phyloP scores from a whole-genome alignment of 2,888 invertebrate genomes.

The Nephrotoma appendiculata region DNA sequence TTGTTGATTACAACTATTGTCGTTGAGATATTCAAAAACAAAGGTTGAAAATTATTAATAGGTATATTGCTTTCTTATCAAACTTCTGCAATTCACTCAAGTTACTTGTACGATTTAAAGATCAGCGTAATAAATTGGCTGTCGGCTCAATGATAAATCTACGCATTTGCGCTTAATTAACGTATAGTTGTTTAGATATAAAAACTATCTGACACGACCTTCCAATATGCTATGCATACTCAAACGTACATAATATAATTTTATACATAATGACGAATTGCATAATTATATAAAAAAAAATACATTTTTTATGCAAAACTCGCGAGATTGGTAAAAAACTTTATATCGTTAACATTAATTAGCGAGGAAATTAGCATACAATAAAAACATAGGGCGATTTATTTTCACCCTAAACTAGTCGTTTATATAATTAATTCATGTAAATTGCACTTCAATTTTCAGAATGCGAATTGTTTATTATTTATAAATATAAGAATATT shows the following conservation, averaged over 20 bases:
- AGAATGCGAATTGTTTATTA: too few species aligned
- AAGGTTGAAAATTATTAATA: too few species aligned
- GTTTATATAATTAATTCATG: neutral
- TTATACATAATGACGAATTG: neutral
- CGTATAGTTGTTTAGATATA: neutral
- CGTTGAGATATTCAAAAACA: too few species aligned
- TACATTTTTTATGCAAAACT: neutral
- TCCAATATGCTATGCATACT: neutral
- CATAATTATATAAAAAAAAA: neutral
- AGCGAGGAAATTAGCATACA: neutral
- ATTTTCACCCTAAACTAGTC: neutral
- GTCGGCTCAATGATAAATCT: neutral
- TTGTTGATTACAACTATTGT: too few species aligned
- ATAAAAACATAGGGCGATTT: neutral
- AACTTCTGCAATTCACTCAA: too few species aligned
- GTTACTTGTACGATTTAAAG: neutral
- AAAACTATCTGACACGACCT: neutral
- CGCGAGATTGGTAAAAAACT: neutral
- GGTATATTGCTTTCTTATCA: too few species aligned
- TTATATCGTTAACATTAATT: neutral
- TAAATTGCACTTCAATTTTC: neutral
- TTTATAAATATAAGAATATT: too few species aligned
- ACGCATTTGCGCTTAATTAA: neutral
- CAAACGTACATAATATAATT: neutral
- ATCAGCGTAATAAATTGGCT: neutral